Percentiles rank a stretch among this genome's conserved stretches.
phyloP scores from a whole-genome alignment of 2,888 invertebrate genomes.

The Eristalinus aeneus region DNA sequence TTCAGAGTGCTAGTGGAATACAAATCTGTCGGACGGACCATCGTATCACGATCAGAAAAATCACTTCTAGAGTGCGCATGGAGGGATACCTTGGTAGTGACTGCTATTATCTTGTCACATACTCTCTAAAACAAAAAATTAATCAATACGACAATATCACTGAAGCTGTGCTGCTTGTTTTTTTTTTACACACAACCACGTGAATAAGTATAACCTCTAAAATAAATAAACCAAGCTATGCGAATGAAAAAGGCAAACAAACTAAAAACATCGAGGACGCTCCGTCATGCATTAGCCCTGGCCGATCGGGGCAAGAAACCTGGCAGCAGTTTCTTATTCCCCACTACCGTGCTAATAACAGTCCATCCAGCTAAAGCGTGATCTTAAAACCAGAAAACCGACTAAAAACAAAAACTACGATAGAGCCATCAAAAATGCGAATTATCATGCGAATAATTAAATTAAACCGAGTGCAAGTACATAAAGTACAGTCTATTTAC shows the following conservation, averaged over 20 bases:
- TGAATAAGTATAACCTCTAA: background rate
- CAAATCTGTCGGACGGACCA: constrained; percentile 1
- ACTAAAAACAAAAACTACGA: background rate
- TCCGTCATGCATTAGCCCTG: background rate
- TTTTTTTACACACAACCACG: background rate
- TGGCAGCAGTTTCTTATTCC: constrained; percentile 18
- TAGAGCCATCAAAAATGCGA: background rate
- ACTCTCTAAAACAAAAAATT: background rate
- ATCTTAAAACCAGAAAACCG: constrained; percentile 41
- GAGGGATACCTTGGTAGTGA: constrained; percentile 29
- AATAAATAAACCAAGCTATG: background rate
- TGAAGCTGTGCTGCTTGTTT: background rate
- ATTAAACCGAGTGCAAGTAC: background rate
- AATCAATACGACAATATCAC: constrained; percentile 23
- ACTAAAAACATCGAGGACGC: constrained; percentile 5
- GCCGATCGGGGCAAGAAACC: background rate
- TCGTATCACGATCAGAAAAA: background rate
- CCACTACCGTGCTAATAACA: constrained; percentile 4
- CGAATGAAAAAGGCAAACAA: constrained; percentile 20
- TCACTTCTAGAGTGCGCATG: background rate
- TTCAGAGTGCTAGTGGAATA: background rate
- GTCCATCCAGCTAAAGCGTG: constrained; percentile 33
- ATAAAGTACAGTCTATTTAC: background rate
- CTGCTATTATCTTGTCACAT: background rate
- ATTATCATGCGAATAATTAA: constrained; percentile 7